phyloP scores from a whole-genome alignment of 2,113 vertebrate species.

The Cheirogaleus medius region DNA sequence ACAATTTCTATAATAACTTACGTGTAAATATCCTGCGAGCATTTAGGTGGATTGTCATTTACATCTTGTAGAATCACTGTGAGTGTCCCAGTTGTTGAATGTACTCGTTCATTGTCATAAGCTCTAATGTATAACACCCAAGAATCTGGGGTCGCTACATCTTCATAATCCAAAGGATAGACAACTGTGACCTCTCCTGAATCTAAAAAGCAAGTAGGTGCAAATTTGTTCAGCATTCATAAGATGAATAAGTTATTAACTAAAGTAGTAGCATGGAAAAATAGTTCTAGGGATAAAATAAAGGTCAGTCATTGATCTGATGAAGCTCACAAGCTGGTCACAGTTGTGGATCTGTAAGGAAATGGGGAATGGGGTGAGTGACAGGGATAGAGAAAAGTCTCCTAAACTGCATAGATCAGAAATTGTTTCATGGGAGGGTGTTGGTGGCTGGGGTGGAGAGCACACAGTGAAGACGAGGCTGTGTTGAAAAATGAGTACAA shows the following conservation, averaged over 20 bases:
- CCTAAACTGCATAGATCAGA: accelerated
- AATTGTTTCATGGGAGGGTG: background rate
- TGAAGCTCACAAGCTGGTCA: background rate
- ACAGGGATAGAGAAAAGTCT: background rate
- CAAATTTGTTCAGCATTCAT: background rate
- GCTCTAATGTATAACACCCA: slow-evolving; percentile 50
- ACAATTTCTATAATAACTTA: slow-evolving; percentile 26
- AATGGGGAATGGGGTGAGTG: accelerated
- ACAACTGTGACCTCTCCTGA: slow-evolving; percentile 52
- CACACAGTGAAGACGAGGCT: background rate
- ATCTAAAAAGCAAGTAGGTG: background rate
- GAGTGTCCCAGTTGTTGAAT: slow-evolving; percentile 37
- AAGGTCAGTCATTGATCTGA: background rate
- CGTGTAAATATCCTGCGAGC: slow-evolving; percentile 46
- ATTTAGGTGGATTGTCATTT: slow-evolving; percentile 42
- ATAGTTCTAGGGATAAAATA: background rate
- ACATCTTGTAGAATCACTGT: slow-evolving; percentile 58
- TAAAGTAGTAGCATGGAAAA: background rate
- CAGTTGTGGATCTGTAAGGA: background rate
- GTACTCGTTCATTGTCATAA: slow-evolving; percentile 24
- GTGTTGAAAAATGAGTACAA: background rate
- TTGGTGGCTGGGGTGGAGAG: accelerated
- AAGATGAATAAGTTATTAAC: background rate
- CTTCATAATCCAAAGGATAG: slow-evolving; percentile 58
- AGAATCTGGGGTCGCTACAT: background rate